Base-by-base conservation (phyloP, 64 coral and sea anemone genomes). In the Pocillopora damicornis region DNA sequence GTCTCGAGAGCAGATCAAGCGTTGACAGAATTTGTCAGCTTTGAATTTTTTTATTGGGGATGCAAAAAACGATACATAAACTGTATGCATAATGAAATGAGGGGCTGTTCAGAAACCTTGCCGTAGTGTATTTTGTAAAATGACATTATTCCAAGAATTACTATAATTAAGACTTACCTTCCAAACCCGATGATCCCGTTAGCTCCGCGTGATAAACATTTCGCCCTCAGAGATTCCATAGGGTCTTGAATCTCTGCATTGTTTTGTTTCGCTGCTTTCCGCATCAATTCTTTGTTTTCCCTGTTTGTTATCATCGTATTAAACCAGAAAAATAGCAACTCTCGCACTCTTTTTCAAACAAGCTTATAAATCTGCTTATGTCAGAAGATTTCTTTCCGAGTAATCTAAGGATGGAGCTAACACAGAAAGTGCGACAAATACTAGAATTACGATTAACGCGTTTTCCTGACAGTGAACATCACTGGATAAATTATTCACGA, bases 181-280 rank as follows among this genome's bases (percentile, higher is more conserved):
- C 90, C 90, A 2, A 92, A 34, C 35, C 83, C 90, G 25, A 92
- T 62, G 13, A 92, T 92, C 13, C 90, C 90, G 42, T 65, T 68
- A 20, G 74, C 84, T 17, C 90, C 90, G n/a, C 83, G 81, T 60
- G 90, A 22, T 11, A 92, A 73, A 87, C 90, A 92, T 22, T 87
- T 60, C 26, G 74, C 66, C 16, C 90, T 37, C 25, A 91, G 65
- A 0, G 66, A 23, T 59, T 91, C 90, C 38, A 73, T 18, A 6
- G 90, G 90, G 87, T 87, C 37, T 15, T 86, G 30, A 15, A 78
- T 75, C 4, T 74, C 74, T 7, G 90, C 62, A 13, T 60, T 26
- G 26, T 34, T 77, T 59, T 92, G 76, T 60, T 80, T 71, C 11
- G 42, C 9, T 22, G 36, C 72, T 38, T 92, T 92, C 8, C 82